Evolutionary conservation across 2,888 invertebrate species (phyloP).

Genomic region (Choreutis nemorana): DNA sequence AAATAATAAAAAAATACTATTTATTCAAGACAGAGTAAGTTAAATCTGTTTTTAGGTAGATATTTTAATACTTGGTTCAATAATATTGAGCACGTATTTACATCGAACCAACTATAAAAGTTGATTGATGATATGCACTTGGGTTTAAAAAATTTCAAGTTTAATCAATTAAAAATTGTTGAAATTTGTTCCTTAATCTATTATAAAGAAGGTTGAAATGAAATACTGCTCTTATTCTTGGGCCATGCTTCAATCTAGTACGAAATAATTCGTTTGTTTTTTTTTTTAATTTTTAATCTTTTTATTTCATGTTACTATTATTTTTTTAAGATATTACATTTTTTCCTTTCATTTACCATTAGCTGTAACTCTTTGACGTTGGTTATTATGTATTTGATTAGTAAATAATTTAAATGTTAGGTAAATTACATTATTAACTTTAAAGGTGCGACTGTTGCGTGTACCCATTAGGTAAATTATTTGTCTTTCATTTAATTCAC

Average conservation of each 20-base stretch:
- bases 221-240: no score
- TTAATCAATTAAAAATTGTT: no score
- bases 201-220: no score
- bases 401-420: conserved; percentile 5
- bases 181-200: no score
- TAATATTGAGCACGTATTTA: no score
- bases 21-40: conserved; percentile 29
- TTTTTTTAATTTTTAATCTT: conserved; percentile 33
- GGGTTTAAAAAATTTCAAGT: no score
- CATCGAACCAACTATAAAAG: no score
- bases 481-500: neutral
- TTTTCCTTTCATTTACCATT: conserved; percentile 46
- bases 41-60: conserved; percentile 21
- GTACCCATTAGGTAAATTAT: conserved; percentile 3
- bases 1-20: conserved; percentile 22
- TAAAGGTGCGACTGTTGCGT: conserved; percentile 11
- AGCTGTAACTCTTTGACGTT: conserved; percentile 47
- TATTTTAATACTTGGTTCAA: no score
- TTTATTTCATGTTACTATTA: conserved; percentile 62
- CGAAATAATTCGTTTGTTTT: conserved; percentile 6
- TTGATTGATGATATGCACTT: no score
- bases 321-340: conserved; percentile 47
- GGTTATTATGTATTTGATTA: conserved; percentile 42
- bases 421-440: conserved; percentile 2
- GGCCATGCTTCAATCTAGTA: conserved; percentile 20